A percentile compares a stretch with the other conserved stretches of the same genome.
Conservation (phyloP, 1,140 invertebrate species). For the Drosophila lowei region DNA sequence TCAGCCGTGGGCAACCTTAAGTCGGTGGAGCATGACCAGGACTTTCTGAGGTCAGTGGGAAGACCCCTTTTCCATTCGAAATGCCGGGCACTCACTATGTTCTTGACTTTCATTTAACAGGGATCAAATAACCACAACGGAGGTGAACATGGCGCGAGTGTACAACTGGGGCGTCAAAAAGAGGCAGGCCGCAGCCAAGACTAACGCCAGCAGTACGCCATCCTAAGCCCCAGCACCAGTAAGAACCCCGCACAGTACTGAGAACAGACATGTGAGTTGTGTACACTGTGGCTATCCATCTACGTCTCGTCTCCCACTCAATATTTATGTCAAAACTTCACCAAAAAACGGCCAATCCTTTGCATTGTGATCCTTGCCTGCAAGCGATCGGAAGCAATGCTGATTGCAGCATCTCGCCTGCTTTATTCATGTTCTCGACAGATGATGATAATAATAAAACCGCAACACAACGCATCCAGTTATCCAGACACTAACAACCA, state of each 20-base stretch:
- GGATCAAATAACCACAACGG: conserved; percentile 98
- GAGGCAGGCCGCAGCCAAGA: conserved; percentile 86
- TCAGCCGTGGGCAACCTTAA: conserved; percentile 93
- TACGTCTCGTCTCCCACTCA: conserved; percentile 29
- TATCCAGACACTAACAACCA: not conserved
- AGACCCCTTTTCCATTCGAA: not conserved
- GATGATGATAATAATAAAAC: conserved; percentile 51
- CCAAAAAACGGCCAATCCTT: conserved; percentile 7
- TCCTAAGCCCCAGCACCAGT: conserved; percentile 37
- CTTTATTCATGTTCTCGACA: conserved; percentile 47
- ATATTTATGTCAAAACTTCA: conserved; percentile 65
- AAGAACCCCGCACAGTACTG: conserved; percentile 11
- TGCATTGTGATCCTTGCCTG: too few species aligned
- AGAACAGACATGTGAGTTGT: conserved; percentile 1
- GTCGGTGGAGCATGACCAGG: conserved; percentile 95
- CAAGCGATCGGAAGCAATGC: conserved; percentile 20
- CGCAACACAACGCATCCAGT: conserved; percentile 33
- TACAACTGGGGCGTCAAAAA: conserved; percentile 98
- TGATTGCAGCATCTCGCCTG: conserved; percentile 37
- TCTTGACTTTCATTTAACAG: conserved; percentile 84
- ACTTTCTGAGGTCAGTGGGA: conserved; percentile 71
- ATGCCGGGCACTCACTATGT: too few species aligned
- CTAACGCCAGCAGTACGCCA: conserved; percentile 34
- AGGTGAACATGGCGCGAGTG: conserved; percentile 98
- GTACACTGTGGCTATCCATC: conserved; percentile 5